These are phyloP conservation scores for Ceriagrion tenellum DNA, from an alignment of 2,888 invertebrate genomes.

Conservation along the genomic window DNA sequence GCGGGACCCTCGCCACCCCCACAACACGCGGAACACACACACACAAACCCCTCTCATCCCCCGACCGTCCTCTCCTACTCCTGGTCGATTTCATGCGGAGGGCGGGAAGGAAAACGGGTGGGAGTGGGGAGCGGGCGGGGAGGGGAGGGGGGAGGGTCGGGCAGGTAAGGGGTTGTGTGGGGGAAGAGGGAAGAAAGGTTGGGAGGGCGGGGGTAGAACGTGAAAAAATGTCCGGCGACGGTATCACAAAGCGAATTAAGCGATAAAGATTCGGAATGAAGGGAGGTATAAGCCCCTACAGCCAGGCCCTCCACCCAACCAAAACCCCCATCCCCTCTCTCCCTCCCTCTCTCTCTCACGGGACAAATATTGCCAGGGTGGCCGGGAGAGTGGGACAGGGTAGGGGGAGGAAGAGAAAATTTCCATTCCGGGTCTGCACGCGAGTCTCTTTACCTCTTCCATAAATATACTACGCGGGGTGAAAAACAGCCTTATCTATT, in stretches of 20 bases:
- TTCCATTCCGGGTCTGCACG: conserved; percentile 46
- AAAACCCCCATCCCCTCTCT: no score
- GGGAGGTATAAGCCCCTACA: not conserved
- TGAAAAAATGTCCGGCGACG: conserved; percentile 58
- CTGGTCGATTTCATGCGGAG: conserved; percentile 45
- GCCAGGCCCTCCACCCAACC: not conserved
- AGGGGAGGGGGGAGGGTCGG: not conserved
- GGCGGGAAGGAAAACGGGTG: not conserved
- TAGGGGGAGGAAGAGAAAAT: not conserved
- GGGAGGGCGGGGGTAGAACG: not conserved
- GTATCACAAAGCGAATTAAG: conserved; percentile 51
- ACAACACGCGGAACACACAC: not conserved
- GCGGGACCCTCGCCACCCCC: not conserved
- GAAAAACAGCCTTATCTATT: not conserved
- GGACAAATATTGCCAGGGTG: conserved; percentile 43
- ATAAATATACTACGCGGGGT: not conserved
- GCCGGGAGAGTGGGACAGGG: not conserved
- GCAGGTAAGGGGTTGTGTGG: not conserved
- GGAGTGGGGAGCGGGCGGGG: no score
- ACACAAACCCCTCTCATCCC: not conserved
- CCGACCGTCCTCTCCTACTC: not conserved
- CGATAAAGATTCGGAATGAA: conserved; percentile 26
- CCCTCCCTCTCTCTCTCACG: not conserved
- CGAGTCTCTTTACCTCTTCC: conserved; percentile 23
- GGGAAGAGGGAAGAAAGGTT: no score